phyloP scores from a whole-genome alignment of 64 coral and sea anemone species.

The Pachyseris speciosa region DNA sequence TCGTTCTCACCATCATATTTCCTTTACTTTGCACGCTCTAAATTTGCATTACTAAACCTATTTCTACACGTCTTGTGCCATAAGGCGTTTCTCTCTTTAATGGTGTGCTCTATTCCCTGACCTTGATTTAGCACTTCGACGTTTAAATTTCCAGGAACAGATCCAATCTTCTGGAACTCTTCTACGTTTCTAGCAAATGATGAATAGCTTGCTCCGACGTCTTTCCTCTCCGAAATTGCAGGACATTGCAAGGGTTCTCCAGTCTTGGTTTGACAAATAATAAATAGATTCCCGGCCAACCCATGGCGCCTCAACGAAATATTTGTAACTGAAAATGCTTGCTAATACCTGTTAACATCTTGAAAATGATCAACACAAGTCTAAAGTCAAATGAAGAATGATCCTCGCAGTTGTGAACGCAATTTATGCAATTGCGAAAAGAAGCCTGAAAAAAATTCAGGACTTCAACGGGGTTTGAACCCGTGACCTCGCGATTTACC shows the following conservation, averaged over 20 bases:
- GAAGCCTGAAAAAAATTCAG: too few relatives aligned
- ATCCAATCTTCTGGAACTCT: conserved; percentile 20
- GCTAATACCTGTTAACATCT: background rate
- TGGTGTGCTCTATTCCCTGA: conserved; percentile 23
- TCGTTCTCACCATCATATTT: background rate
- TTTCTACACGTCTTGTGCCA: conserved; percentile 56
- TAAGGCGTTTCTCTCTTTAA: conserved; percentile 13
- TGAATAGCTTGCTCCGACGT: conserved; percentile 40
- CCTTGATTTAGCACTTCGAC: conserved; percentile 28
- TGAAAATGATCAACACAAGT: too few relatives aligned
- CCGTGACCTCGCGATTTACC: too few relatives aligned
- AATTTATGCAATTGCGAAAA: too few relatives aligned
- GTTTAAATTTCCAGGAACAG: conserved; percentile 4
- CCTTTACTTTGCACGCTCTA: conserved; percentile 42
- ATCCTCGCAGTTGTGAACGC: too few relatives aligned
- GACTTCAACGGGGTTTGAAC: too few relatives aligned
- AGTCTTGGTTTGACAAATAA: conserved; percentile 44
- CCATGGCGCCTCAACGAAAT: conserved; percentile 4
- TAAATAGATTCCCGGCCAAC: conserved; percentile 26
- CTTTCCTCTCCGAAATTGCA: conserved; percentile 48
- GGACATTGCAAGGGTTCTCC: conserved; percentile 5
- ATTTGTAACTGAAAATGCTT: background rate
- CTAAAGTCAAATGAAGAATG: too few relatives aligned
- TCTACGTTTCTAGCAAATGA: conserved; percentile 49
- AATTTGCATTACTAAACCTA: conserved; percentile 23